Percentiles rank a stretch among this genome's conserved stretches.
These are phyloP conservation scores for Furcifer pardalis DNA, from an alignment of 2,797 vertebrate species.

Conservation along the genomic window DNA sequence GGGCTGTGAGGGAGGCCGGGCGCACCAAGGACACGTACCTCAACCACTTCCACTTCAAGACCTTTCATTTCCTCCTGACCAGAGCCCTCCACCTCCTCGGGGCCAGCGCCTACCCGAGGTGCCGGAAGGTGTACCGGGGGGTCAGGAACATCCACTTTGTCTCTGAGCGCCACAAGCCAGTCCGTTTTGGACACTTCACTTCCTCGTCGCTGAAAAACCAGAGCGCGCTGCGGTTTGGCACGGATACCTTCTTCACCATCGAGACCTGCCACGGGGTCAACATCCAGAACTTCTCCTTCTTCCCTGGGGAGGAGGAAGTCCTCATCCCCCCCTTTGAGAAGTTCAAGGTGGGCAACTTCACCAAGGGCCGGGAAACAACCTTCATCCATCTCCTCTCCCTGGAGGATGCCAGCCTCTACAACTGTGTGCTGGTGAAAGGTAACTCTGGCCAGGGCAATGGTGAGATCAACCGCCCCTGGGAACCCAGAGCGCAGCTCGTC, in stretches of 20 bases:
- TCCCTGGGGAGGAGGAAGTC: slow-evolving; percentile 65
- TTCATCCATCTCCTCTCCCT: slow-evolving; percentile 59
- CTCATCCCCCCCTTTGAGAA: slow-evolving; percentile 72
- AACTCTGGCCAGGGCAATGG: fast-evolving
- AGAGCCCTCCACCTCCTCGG: slow-evolving; percentile 63
- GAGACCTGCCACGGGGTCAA: slow-evolving; percentile 67
- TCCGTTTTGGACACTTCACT: slow-evolving; percentile 70
- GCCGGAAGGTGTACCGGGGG: slow-evolving; percentile 63
- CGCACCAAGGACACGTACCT: slow-evolving; percentile 62
- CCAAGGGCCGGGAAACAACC: fast-evolving
- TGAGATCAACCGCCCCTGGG: too few relatives aligned
- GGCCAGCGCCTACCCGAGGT: background rate
- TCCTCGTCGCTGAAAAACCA: slow-evolving; percentile 47
- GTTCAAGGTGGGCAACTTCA: slow-evolving; percentile 59
- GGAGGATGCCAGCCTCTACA: slow-evolving; percentile 58
- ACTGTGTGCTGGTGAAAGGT: slow-evolving; percentile 73
- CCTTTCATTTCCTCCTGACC: slow-evolving; percentile 74
- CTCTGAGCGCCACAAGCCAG: fast-evolving
- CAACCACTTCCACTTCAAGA: slow-evolving; percentile 71
- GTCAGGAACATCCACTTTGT: slow-evolving; percentile 51
- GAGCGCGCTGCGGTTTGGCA: slow-evolving; percentile 49
- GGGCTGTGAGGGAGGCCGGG: slow-evolving; percentile 57
- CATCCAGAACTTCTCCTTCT: slow-evolving; percentile 67
- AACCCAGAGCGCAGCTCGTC: too few relatives aligned
- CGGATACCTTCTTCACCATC: slow-evolving; percentile 70